phyloP scores from a whole-genome alignment of 53 echinoderm and acorn worm genomes.

The Crossaster papposus region DNA sequence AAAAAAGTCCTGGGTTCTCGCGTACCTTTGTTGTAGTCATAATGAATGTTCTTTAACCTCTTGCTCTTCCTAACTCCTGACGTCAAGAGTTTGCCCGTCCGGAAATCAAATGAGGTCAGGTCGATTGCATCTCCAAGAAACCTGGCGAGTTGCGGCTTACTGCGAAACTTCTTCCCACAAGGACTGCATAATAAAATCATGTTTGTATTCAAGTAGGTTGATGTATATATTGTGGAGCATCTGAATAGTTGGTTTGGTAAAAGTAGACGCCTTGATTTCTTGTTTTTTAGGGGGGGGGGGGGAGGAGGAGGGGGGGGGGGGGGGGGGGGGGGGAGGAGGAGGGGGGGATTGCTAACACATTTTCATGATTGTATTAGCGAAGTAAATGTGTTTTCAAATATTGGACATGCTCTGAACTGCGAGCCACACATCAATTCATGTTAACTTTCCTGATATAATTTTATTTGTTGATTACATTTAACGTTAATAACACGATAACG shows the following conservation, averaged over 20 bases:
- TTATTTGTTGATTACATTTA: too few relatives aligned
- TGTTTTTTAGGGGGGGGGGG: background rate
- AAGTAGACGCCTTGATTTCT: too few relatives aligned
- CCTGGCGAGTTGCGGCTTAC: conserved; percentile 96
- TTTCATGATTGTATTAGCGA: background rate
- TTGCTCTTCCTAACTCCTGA: conserved; percentile 92
- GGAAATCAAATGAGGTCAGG: conserved; percentile 96
- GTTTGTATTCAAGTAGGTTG: background rate
- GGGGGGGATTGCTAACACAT: background rate
- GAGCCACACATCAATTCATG: too few relatives aligned
- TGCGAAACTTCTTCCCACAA: conserved; percentile 95
- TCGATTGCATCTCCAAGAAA: conserved; percentile 94
- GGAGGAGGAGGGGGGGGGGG: background rate
- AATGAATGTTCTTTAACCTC: conserved; percentile 91
- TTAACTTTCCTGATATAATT: too few relatives aligned
- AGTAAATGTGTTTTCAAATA: too few relatives aligned
- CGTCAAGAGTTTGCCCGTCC: conserved; percentile 89
- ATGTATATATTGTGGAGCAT: too few relatives aligned
- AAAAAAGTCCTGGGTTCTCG: background rate
- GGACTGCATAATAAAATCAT: conserved; percentile 68
- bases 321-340: background rate
- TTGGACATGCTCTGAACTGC: too few relatives aligned
- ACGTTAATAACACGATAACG: too few relatives aligned
- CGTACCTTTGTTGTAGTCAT: conserved; percentile 88
- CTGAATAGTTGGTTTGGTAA: too few relatives aligned